A percentile compares a stretch with the other conserved stretches of the same genome.
These are phyloP conservation scores for Prolemur simus DNA, from an alignment of 2,113 vertebrate genomes.

Conservation along the genomic window DNA sequence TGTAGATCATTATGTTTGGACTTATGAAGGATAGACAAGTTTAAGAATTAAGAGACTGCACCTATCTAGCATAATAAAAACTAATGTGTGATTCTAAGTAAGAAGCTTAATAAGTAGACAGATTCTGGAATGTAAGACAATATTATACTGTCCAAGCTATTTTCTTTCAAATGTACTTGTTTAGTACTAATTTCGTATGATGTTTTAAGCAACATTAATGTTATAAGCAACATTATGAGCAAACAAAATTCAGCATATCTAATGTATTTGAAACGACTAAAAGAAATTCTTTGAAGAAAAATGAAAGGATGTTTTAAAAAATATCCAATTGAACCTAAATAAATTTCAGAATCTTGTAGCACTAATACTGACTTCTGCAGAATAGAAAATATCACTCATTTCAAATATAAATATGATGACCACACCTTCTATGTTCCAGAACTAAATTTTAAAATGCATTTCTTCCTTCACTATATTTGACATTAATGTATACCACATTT, in stretches of 20 bases:
- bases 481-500: background rate
- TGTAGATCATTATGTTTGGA: background rate
- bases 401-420: background rate
- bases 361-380: background rate
- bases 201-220: background rate
- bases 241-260: background rate
- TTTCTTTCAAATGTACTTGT: background rate
- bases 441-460: background rate
- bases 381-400: background rate
- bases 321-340: background rate
- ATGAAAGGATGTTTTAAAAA: background rate
- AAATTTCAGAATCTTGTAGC: background rate
- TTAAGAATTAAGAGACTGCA: background rate
- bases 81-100: background rate
- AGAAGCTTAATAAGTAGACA: background rate
- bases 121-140: background rate
- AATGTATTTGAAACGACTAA: background rate
- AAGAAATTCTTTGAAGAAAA: background rate
- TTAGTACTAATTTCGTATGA: background rate
- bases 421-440: background rate
- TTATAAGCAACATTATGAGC: background rate
- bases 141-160: background rate
- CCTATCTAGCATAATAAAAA: background rate
- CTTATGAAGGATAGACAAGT: background rate
- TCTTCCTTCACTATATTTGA: background rate